These are phyloP conservation scores for Oenanthe melanoleuca DNA, from an alignment of 2,113 vertebrate species.

Conservation along the genomic window DNA sequence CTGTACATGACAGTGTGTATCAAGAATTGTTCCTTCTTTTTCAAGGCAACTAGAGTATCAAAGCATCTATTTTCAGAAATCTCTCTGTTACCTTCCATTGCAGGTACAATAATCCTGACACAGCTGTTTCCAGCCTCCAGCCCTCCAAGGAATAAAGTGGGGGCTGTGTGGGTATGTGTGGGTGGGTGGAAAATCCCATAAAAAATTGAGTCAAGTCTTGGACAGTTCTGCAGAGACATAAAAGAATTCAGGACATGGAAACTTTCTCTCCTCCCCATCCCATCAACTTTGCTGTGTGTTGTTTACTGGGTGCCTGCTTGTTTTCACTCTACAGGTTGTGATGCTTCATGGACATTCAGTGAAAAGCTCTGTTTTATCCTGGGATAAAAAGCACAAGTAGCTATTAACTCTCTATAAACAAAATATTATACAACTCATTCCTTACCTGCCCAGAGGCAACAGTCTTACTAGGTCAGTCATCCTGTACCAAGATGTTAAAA, in stretches of 20 bases:
- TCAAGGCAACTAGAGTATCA: background rate
- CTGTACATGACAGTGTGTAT: background rate
- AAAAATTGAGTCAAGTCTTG: background rate
- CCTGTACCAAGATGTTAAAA: background rate
- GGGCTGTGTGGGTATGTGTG: background rate
- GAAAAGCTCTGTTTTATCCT: background rate
- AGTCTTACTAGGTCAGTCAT: background rate
- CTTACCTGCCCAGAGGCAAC: background rate
- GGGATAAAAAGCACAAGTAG: background rate
- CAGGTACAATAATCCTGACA: slow-evolving; percentile 12
- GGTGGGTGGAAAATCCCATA: slow-evolving; percentile 8
- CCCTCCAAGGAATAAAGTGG: background rate
- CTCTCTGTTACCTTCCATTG: background rate
- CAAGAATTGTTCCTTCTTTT: background rate
- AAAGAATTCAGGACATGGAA: background rate
- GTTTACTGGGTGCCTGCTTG: background rate
- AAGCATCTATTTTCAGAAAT: background rate
- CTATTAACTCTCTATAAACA: background rate
- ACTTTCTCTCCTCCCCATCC: background rate
- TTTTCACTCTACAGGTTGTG: background rate
- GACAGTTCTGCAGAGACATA: background rate
- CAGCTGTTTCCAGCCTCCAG: background rate
- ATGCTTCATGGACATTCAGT: background rate
- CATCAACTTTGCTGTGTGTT: background rate
- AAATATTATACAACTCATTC: background rate